These are phyloP conservation scores for Dryocosmus kuriphilus DNA, from an alignment of 2,888 invertebrate species.

Conservation along the genomic window DNA sequence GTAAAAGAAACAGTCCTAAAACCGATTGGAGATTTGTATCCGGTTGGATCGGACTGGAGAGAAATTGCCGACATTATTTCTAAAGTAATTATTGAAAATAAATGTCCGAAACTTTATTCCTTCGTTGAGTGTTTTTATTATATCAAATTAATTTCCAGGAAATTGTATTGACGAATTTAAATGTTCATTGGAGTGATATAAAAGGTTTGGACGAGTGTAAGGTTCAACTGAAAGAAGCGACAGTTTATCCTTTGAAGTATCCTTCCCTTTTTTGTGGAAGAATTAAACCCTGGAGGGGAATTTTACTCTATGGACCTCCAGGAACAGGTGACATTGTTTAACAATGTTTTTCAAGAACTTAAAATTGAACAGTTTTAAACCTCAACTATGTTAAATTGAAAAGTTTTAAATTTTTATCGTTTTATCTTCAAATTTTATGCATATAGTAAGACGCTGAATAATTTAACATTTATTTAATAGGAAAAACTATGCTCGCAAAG, in stretches of 20 bases:
- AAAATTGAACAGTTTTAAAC: no score
- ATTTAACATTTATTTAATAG: slow-evolving; percentile 67
- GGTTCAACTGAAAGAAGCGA: slow-evolving; percentile 89
- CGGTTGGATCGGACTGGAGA: slow-evolving; percentile 80
- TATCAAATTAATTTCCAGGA: slow-evolving; percentile 77
- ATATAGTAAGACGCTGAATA: background rate
- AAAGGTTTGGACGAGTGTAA: slow-evolving; percentile 88
- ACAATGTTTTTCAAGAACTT: no score
- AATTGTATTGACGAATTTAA: slow-evolving; percentile 82
- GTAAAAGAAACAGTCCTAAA: slow-evolving; percentile 66
- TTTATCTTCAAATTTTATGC: no score
- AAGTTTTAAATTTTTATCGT: no score
- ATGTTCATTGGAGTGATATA: slow-evolving; percentile 89
- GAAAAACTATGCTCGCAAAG: slow-evolving; percentile 94
- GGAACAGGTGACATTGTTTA: slow-evolving; percentile 82
- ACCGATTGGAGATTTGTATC: slow-evolving; percentile 70
- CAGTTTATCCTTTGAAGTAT: slow-evolving; percentile 88
- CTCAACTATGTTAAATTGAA: no score
- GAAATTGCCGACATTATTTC: slow-evolving; percentile 84
- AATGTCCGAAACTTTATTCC: background rate
- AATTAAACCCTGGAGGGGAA: slow-evolving; percentile 88
- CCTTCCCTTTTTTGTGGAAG: slow-evolving; percentile 85
- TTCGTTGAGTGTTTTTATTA: background rate
- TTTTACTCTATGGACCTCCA: slow-evolving; percentile 85
- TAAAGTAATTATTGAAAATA: slow-evolving; percentile 78